A percentile compares a stretch with the other conserved stretches of the same genome.
Conservation (phyloP, 1,140 invertebrate species). For the Drosophila saltans region DNA sequence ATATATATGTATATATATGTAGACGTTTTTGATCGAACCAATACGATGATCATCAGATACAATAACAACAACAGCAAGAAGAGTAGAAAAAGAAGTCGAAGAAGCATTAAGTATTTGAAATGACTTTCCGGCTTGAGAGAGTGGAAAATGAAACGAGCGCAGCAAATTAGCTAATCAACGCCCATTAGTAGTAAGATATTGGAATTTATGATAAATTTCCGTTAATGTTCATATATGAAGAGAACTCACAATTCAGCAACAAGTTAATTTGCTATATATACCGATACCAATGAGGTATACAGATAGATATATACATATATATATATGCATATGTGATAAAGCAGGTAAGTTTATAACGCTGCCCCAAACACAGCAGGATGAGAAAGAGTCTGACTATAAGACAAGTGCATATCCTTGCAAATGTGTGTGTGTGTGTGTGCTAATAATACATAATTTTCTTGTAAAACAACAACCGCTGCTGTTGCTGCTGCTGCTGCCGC, state of each 20-base stretch:
- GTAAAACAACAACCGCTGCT: constrained; percentile 76
- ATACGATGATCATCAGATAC: constrained; percentile 45
- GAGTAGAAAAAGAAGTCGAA: constrained; percentile 12
- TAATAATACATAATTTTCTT: constrained; percentile 80
- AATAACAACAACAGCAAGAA: constrained; percentile 7
- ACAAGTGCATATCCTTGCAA: constrained; percentile 45
- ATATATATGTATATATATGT: constrained; percentile 44
- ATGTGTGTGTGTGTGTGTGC: constrained; percentile 35
- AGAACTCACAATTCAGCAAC: constrained; percentile 76
- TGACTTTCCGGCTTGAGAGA: constrained; percentile 62
- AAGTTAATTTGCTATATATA: constrained; percentile 64
- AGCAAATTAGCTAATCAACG: constrained; percentile 81
- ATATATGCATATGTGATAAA: constrained; percentile 57
- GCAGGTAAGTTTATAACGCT: constrained; percentile 70
- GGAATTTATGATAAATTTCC: constrained; percentile 82
- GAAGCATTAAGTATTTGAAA: constrained; percentile 72
- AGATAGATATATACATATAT: constrained; percentile 1
- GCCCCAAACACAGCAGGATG: constrained; percentile 62
- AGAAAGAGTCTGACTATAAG: constrained; percentile 56
- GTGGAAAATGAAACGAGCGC: constrained; percentile 76
- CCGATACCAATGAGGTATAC: neutral
- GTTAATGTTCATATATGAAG: constrained; percentile 52
- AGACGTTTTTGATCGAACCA: constrained; percentile 70
- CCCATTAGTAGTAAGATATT: constrained; percentile 74
- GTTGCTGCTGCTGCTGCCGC: constrained; percentile 25